Base-by-base conservation (phyloP, 2,797 vertebrate genomes). In the Lepilemur ruficaudatus region DNA sequence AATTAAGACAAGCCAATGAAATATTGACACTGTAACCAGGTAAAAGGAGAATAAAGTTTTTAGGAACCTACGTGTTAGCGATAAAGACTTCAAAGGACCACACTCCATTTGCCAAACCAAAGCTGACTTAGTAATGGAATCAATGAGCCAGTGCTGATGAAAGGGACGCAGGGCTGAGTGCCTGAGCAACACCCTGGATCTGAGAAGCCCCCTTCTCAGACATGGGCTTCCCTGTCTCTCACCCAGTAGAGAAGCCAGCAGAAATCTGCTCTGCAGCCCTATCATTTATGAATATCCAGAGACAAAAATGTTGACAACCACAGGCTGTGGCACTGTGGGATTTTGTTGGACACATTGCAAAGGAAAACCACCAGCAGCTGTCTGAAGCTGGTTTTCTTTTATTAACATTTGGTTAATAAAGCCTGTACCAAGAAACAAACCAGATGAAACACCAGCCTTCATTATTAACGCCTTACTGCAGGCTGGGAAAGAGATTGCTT, bases 341-440 rank as follows among this genome's bases (percentile, higher is more conserved):
- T 72, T 89, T 50, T 76, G 81, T 15, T 93, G 86, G 67, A 91
- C 35, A 65, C 17, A 70, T 2, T 41, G 52, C 65, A 78, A 75
- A 94, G 83, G 90, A 88, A 93, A 93, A 91, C 70, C 72, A 83
- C 25, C 73, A 85, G 57, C 88, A 69, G 84, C 78, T 86, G 73
- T 46, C 81, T 65, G 55, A 75, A 85, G 46, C 67, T 85, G 52
- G 8, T 52, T 94, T 67, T 92, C 48, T 94, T 69, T 81, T 35
- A 81, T 78, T 93, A 94, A 41, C 32, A 70, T 89, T 70, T 50
- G 72, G 48, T 95, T 90, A 90, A 91, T 91, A 95, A 93, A 85
- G 67, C 30, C 81, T 78, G 35, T 67, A 38, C 28, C 25, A 17
- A 18, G 32, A 92, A 88, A 82, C 50, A 87, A 76, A 57, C 41